Percentiles rank a stretch among this genome's conserved stretches.
phyloP scores from a whole-genome alignment of 1,140 invertebrate species.

The Tigriopus japonicus region DNA sequence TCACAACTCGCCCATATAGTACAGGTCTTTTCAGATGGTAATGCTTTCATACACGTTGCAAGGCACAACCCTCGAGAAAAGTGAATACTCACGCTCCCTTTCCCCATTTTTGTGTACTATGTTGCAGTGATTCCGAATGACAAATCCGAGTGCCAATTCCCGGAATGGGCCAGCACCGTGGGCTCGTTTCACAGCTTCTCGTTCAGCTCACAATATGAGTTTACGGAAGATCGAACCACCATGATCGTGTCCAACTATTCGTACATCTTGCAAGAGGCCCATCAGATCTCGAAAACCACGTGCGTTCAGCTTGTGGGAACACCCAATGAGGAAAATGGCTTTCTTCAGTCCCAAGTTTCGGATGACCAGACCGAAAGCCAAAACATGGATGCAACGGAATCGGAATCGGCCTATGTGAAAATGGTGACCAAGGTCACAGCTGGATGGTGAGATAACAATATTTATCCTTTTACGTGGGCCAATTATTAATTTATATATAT shows the following conservation, averaged over 20 bases:
- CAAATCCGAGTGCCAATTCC: not conserved
- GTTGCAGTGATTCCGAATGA: too few species aligned
- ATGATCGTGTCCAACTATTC: not conserved
- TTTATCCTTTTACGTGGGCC: too few species aligned
- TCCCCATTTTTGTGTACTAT: too few species aligned
- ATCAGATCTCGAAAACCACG: not conserved
- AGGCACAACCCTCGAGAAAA: too few species aligned
- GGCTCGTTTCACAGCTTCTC: not conserved
- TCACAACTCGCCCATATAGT: too few species aligned
- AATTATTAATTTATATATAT: too few species aligned
- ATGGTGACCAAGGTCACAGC: not conserved
- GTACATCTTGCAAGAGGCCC: not conserved
- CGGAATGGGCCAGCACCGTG: not conserved
- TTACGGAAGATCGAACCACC: not conserved
- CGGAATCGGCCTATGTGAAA: not conserved
- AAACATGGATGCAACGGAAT: not conserved
- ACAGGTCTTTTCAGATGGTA: too few species aligned
- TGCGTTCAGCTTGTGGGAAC: not conserved
- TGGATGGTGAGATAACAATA: not conserved
- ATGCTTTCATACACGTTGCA: too few species aligned
- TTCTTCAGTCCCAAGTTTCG: too few species aligned
- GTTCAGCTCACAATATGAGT: not conserved
- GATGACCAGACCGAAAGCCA: too few species aligned
- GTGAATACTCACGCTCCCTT: too few species aligned
- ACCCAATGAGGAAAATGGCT: not conserved